These are phyloP conservation scores for Pristionchus pacificus DNA, from an alignment of 1,140 invertebrate species.

Conservation along the genomic window DNA sequence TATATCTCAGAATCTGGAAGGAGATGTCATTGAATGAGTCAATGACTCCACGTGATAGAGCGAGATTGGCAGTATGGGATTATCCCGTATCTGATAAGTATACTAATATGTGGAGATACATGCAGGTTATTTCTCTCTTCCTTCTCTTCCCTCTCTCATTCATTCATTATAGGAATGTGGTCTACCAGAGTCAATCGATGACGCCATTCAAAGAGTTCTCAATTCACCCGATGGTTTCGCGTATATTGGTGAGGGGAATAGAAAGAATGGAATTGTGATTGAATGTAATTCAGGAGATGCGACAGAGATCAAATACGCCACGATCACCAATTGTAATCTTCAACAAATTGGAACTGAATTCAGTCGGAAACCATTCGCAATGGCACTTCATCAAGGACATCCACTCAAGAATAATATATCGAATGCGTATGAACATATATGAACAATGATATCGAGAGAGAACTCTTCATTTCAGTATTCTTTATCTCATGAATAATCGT, in stretches of 20 bases:
- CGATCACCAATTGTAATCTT: conserved; percentile 82
- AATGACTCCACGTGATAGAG: conserved; percentile 77
- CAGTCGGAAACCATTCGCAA: conserved; percentile 88
- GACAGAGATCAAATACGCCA: conserved; percentile 81
- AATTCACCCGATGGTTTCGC: conserved; percentile 80
- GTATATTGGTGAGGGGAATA: conserved; percentile 76
- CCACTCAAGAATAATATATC: conserved; percentile 67
- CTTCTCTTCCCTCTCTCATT: neutral
- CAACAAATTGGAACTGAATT: conserved; percentile 88
- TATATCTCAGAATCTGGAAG: conserved; percentile 81
- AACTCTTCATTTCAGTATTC: conserved; percentile 68
- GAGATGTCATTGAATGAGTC: conserved; percentile 92
- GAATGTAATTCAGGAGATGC: conserved; percentile 78
- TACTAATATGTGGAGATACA: conserved; percentile 95
- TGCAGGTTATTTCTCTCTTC: conserved; percentile 64
- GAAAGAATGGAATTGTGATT: too few species aligned
- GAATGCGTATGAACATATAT: conserved; percentile 57
- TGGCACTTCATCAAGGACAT: conserved; percentile 90
- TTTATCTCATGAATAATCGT: conserved; percentile 83
- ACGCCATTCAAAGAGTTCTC: conserved; percentile 75
- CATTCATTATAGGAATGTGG: conserved; percentile 65
- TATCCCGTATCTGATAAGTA: conserved; percentile 94
- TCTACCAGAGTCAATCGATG: conserved; percentile 72
- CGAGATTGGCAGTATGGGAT: conserved; percentile 93
- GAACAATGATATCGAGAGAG: neutral